A percentile compares a stretch with the other conserved stretches of the same genome.
Conservation (phyloP, 2,888 invertebrate genomes). For the Parascotia fuliginaria region DNA sequence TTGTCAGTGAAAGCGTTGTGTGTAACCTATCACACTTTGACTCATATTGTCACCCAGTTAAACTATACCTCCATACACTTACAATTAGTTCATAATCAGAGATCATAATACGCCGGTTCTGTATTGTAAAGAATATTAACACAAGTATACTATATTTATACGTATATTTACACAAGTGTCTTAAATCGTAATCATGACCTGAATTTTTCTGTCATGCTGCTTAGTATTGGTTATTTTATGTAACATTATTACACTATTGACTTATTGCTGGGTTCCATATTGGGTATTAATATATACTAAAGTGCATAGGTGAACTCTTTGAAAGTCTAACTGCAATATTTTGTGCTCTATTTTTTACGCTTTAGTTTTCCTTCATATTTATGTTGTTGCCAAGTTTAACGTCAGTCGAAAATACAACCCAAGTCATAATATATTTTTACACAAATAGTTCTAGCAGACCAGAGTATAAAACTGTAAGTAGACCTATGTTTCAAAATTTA, state of each 20-base stretch:
- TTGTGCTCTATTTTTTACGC: too few relatives aligned
- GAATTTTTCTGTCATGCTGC: neutral
- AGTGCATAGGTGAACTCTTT: too few relatives aligned
- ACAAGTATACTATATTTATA: slow-evolving; percentile 2
- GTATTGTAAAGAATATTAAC: slow-evolving; percentile 9
- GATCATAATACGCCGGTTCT: slow-evolving; percentile 19
- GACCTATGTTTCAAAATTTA: too few relatives aligned
- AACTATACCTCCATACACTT: slow-evolving; percentile 5
- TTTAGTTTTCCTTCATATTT: too few relatives aligned
- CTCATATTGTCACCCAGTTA: slow-evolving; percentile 35
- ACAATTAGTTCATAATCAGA: slow-evolving; percentile 8
- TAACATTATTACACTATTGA: neutral
- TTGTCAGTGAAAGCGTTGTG: slow-evolving; percentile 54
- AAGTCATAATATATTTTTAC: too few relatives aligned
- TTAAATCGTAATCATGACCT: slow-evolving; percentile 1
- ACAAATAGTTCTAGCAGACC: too few relatives aligned
- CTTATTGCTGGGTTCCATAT: neutral
- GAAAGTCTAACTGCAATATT: too few relatives aligned
- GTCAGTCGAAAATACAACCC: too few relatives aligned
- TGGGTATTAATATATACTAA: too few relatives aligned
- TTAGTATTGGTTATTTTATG: neutral
- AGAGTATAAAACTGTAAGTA: too few relatives aligned
- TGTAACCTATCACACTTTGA: slow-evolving; percentile 46
- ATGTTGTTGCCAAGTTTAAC: too few relatives aligned
- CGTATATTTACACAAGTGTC: neutral